Conservation (phyloP, 2,888 invertebrate species). For the Drosophila longiperda region DNA sequence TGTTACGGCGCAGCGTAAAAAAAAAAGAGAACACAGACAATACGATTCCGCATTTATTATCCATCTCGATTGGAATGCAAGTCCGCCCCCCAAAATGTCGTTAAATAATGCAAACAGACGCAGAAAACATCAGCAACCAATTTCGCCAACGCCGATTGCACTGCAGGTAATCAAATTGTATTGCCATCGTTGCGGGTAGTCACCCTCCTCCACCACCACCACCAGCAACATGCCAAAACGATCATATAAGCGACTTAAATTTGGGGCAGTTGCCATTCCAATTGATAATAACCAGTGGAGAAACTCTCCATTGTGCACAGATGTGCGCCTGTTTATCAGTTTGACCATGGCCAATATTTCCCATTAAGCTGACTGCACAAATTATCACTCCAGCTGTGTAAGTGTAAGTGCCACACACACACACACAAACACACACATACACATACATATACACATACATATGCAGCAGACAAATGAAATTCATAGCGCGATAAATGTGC, state of each 20-base stretch:
- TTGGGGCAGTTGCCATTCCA: conserved; percentile 25
- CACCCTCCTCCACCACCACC: neutral
- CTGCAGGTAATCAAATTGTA: conserved; percentile 58
- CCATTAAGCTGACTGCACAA: conserved; percentile 18
- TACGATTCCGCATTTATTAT: conserved; percentile 53
- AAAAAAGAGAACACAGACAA: conserved; percentile 25
- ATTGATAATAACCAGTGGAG: conserved; percentile 11
- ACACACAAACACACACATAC: neutral
- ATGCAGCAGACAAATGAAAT: conserved; percentile 13
- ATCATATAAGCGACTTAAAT: conserved; percentile 15
- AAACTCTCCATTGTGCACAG: neutral
- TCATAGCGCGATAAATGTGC: conserved; percentile 29
- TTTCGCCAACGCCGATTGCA: conserved; percentile 17
- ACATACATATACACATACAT: neutral
- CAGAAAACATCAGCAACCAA: conserved; percentile 1
- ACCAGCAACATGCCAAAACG: neutral
- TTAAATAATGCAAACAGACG: conserved; percentile 40
- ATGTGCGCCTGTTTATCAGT: neutral
- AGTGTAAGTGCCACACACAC: conserved; percentile 41
- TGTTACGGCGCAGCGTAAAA: conserved; percentile 9
- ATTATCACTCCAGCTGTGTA: conserved; percentile 3
- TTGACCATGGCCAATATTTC: conserved; percentile 1
- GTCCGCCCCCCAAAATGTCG: conserved; percentile 34
- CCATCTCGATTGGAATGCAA: conserved; percentile 11
- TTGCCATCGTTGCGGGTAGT: neutral